A percentile compares a stretch with the other conserved stretches of the same genome.
phyloP scores from a whole-genome alignment of 1,140 invertebrate species.

The Phenacoccus solenopsis region DNA sequence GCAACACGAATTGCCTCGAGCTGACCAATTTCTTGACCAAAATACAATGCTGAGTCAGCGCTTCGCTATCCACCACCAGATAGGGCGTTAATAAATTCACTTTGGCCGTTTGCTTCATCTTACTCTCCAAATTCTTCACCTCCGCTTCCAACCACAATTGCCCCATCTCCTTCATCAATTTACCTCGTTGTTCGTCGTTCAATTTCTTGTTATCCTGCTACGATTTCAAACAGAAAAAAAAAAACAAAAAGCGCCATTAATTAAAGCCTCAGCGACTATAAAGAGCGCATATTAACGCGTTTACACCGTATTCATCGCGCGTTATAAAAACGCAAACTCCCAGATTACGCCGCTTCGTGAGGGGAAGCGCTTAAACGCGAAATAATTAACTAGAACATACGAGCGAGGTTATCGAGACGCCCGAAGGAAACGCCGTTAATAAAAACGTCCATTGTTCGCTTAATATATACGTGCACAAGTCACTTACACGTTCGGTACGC shows the following conservation, averaged over 20 bases:
- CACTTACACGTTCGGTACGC: background rate
- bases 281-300: too few relatives aligned
- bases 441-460: background rate
- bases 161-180: constrained; percentile 41
- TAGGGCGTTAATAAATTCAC: constrained; percentile 52
- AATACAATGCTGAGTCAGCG: constrained; percentile 53
- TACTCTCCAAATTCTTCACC: constrained; percentile 51
- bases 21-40: constrained; percentile 64
- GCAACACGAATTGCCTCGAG: constrained; percentile 60
- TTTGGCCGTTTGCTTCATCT: constrained; percentile 29
- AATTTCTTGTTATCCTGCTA: background rate
- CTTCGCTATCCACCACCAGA: constrained; percentile 57
- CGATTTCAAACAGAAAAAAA: too few relatives aligned
- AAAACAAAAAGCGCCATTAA: too few relatives aligned
- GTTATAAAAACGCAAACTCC: background rate
- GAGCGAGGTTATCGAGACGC: background rate
- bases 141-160: constrained; percentile 61
- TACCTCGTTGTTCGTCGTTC: constrained; percentile 11
- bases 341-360: too few relatives aligned
- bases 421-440: background rate
- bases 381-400: background rate
- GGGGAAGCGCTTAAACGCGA: background rate
- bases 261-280: too few relatives aligned
- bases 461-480: background rate
- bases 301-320: background rate